Percentiles rank a stretch among this genome's conserved stretches.
Evolutionary conservation across 2,797 vertebrate species (phyloP).

Genomic region (Gastrophryne carolinensis): DNA sequence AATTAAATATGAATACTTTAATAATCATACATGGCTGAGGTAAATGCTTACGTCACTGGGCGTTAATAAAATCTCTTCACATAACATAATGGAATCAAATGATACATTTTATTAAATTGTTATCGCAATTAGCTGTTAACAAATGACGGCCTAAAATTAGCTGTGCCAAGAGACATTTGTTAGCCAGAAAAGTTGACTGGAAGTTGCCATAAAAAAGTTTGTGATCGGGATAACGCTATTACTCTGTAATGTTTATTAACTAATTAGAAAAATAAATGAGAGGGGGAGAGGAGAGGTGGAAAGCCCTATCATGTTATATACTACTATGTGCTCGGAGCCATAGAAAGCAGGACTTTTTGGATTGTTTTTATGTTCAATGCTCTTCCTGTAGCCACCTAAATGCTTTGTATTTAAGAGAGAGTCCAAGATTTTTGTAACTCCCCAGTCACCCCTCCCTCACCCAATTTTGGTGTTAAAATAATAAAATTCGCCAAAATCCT

Average conservation of each 20-base stretch:
- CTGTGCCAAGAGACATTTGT: not conserved
- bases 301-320: too few relatives aligned
- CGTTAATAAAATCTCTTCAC: conserved; percentile 13
- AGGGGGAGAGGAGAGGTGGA: not conserved
- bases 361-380: too few relatives aligned
- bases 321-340: not conserved
- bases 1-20: conserved; percentile 13
- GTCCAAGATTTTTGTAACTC: too few relatives aligned
- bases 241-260: not conserved
- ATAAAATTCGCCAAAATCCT: too few relatives aligned
- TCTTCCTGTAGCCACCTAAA: too few relatives aligned
- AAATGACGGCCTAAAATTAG: conserved; percentile 1
- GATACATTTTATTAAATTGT: conserved; percentile 12
- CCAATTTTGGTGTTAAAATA: too few relatives aligned
- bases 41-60: conserved; percentile 12
- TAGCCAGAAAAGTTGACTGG: not conserved
- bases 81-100: conserved; percentile 32
- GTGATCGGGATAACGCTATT: not conserved
- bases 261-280: too few relatives aligned
- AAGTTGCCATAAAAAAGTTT: not conserved
- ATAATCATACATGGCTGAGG: conserved; percentile 24
- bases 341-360: not conserved
- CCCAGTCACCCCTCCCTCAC: too few relatives aligned
- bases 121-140: conserved; percentile 23
- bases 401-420: too few relatives aligned